phyloP scores from a whole-genome alignment of 2,113 vertebrate genomes.

The Leucopternis melanops region DNA sequence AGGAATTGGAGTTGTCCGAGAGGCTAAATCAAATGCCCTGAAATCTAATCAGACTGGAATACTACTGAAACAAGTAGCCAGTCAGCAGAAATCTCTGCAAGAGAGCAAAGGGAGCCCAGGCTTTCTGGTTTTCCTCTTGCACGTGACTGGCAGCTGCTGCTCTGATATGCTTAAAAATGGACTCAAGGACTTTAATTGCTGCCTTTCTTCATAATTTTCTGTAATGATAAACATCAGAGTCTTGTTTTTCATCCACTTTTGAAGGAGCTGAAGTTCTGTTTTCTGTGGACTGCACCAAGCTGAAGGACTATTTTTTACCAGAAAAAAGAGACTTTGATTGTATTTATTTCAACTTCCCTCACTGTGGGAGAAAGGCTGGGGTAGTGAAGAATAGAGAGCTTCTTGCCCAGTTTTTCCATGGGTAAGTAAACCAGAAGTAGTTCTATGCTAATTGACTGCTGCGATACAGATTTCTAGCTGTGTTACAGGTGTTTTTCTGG shows the following conservation, averaged over 20 bases:
- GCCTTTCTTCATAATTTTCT: background rate
- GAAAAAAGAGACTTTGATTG: conserved; percentile 72
- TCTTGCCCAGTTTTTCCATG: conserved; percentile 84
- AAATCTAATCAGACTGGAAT: accelerated
- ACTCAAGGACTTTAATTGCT: background rate
- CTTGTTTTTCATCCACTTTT: background rate
- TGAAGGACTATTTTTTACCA: conserved; percentile 69
- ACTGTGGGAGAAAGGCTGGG: conserved; percentile 93
- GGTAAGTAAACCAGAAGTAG: conserved; percentile 65
- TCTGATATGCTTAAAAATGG: background rate
- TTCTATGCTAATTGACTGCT: background rate
- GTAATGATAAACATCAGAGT: background rate
- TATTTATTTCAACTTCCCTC: conserved; percentile 94
- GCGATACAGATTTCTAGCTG: background rate
- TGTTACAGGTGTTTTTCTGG: background rate
- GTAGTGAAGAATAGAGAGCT: conserved; percentile 90
- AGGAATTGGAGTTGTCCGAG: background rate
- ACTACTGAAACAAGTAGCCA: accelerated
- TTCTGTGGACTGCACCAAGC: conserved; percentile 84
- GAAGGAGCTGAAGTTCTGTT: conserved; percentile 83
- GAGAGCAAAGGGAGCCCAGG: background rate
- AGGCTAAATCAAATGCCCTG: background rate
- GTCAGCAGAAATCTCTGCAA: background rate
- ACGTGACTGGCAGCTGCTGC: background rate
- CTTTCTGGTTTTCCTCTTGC: background rate